A percentile compares a stretch with the other conserved stretches of the same genome.
Conservation (phyloP, 2,888 invertebrate species). For the Tetragnatha montana region DNA sequence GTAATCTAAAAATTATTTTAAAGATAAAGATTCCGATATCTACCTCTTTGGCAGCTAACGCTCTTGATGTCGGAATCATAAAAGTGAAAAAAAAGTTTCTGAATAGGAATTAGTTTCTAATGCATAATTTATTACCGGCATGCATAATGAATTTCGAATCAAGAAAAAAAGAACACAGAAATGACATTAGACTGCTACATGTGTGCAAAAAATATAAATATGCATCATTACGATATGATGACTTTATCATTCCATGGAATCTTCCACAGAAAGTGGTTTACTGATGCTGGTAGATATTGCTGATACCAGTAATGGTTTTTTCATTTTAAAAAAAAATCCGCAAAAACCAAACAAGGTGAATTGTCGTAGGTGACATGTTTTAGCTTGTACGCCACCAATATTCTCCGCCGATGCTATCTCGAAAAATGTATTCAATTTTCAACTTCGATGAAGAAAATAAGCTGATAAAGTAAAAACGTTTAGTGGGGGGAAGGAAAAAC, state of each 20-base stretch:
- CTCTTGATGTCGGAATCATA: too few species aligned
- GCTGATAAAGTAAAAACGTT: constrained; percentile 21
- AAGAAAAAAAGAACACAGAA: not conserved
- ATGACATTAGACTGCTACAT: not conserved
- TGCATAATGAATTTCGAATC: not conserved
- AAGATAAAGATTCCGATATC: too few species aligned
- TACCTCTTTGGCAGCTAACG: too few species aligned
- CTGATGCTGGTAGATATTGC: not conserved
- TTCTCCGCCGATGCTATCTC: not conserved
- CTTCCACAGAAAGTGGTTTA: not conserved
- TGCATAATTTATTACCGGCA: too few species aligned
- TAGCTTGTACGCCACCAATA: not conserved
- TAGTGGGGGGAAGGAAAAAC: not conserved
- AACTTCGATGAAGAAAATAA: not conserved
- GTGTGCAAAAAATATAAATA: not conserved
- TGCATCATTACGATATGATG: not conserved
- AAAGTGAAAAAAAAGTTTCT: too few species aligned
- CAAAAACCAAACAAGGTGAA: not conserved
- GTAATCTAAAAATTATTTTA: too few species aligned
- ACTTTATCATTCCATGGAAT: not conserved
- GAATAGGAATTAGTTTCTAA: too few species aligned
- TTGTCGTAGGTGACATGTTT: not conserved
- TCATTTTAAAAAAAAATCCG: not conserved
- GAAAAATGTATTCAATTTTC: constrained; percentile 36
- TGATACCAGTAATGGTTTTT: not conserved